Percentiles rank a stretch among this genome's conserved stretches.
Evolutionary conservation across 2,797 vertebrate genomes (phyloP).

Genomic region (Hydrocynus forskahlii): DNA sequence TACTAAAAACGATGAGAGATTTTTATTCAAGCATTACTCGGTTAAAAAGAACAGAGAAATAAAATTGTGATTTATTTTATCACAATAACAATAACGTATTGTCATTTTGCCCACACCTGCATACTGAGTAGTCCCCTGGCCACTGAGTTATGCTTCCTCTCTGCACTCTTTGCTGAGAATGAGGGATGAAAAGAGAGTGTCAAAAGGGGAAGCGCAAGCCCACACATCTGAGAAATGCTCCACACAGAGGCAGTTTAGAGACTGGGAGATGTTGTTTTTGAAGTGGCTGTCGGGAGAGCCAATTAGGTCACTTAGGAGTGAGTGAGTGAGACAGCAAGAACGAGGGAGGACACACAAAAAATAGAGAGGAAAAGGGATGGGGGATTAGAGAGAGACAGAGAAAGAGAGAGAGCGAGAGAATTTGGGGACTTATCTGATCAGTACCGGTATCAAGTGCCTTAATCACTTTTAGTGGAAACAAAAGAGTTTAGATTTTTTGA

Average conservation of each 20-base stretch:
- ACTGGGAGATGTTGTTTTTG: constrained; percentile 45
- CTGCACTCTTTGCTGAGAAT: constrained; percentile 34
- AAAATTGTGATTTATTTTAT: background rate
- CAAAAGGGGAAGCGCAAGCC: constrained; percentile 28
- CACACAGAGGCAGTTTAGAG: constrained; percentile 36
- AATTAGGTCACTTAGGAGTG: constrained; percentile 38
- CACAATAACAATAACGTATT: background rate
- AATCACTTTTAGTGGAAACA: background rate
- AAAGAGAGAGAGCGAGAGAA: background rate
- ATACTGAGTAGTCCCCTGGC: constrained; percentile 15
- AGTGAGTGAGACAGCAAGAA: constrained; percentile 5
- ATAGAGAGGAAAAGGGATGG: constrained; percentile 3
- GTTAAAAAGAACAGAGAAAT: background rate
- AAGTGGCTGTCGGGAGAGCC: constrained; percentile 46
- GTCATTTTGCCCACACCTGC: background rate
- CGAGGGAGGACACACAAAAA: background rate
- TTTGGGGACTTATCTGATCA: background rate
- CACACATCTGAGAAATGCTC: constrained; percentile 43
- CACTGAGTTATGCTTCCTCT: constrained; percentile 32
- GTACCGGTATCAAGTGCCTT: background rate
- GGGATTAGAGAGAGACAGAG: constrained; percentile 5
- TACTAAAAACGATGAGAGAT: too few species aligned
- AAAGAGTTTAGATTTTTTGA: too few species aligned
- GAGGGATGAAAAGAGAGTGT: constrained; percentile 47
- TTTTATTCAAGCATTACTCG: background rate